phyloP scores from a whole-genome alignment of 2,888 invertebrate species.

The Oxytorus armatus region DNA sequence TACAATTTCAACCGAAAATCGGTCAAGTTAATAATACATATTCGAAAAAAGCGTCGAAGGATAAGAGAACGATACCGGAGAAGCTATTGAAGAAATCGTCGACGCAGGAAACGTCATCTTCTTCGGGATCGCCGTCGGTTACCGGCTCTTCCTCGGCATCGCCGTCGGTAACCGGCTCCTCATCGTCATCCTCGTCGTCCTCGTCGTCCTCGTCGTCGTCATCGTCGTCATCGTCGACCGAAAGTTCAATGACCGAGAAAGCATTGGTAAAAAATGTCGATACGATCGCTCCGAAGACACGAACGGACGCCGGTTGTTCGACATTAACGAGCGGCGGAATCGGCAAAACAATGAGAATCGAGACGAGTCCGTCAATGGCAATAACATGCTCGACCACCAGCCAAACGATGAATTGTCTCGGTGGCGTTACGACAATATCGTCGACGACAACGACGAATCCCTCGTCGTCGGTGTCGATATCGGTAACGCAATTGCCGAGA shows the following conservation, averaged over 20 bases:
- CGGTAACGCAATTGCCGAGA: constrained; percentile 54
- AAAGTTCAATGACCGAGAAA: constrained; percentile 39
- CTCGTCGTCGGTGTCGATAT: constrained; percentile 58
- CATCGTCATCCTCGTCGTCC: constrained; percentile 20
- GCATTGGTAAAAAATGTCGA: constrained; percentile 46
- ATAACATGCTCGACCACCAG: constrained; percentile 52
- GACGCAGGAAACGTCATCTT: constrained; percentile 51
- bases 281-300: constrained; percentile 15
- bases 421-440: constrained; percentile 60
- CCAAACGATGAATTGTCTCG: constrained; percentile 63
- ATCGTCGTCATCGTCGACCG: constrained; percentile 27
- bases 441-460: constrained; percentile 49
- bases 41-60: constrained; percentile 78
- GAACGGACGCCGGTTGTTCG: constrained; percentile 37
- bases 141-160: background rate
- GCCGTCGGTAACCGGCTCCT: constrained; percentile 4
- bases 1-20: constrained; percentile 82
- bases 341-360: constrained; percentile 49
- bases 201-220: constrained; percentile 48
- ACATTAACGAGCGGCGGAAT: background rate
- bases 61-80: constrained; percentile 73
- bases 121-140: background rate
- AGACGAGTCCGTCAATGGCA: constrained; percentile 37
- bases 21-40: constrained; percentile 80
- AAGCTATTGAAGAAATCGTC: constrained; percentile 73